A percentile compares a stretch with the other conserved stretches of the same genome.
Conservation (phyloP, 1,140 invertebrate species). For the Drosophila arizonae region DNA sequence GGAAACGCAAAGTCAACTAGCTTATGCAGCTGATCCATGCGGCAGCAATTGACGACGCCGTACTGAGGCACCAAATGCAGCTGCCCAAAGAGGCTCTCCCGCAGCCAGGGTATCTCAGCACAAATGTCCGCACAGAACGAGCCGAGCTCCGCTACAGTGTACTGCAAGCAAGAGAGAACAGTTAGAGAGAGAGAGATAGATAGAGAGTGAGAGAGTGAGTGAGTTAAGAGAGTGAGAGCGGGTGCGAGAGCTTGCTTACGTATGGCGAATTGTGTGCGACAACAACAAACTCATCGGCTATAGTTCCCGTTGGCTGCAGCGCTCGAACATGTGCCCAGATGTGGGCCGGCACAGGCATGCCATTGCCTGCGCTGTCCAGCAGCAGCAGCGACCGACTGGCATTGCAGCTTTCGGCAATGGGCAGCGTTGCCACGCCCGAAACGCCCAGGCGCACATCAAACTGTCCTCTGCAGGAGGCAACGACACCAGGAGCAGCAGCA, state of each 20-base stretch:
- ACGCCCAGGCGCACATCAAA: slow-evolving; percentile 38
- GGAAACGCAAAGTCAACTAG: slow-evolving; percentile 15
- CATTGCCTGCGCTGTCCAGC: neutral
- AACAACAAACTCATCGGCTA: slow-evolving; percentile 31
- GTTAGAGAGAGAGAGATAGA: neutral
- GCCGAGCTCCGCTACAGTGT: slow-evolving; percentile 10
- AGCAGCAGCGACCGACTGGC: slow-evolving; percentile 3
- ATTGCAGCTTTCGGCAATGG: slow-evolving; percentile 1
- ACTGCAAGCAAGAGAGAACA: slow-evolving; percentile 5
- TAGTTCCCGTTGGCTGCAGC: slow-evolving; percentile 4
- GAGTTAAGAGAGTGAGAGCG: neutral
- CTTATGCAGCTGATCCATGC: slow-evolving; percentile 20
- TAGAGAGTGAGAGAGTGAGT: neutral
- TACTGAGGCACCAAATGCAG: slow-evolving; percentile 35
- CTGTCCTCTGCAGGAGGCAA: neutral
- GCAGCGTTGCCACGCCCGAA: slow-evolving; percentile 31
- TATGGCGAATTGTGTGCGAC: slow-evolving; percentile 43
- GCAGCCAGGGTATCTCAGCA: slow-evolving; percentile 33
- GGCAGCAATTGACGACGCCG: slow-evolving; percentile 36
- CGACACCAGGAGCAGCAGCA: neutral
- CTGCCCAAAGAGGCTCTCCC: slow-evolving; percentile 26
- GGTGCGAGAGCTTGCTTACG: slow-evolving; percentile 16
- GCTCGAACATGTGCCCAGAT: slow-evolving; percentile 37
- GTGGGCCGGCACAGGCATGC: slow-evolving; percentile 16
- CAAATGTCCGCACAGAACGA: slow-evolving; percentile 38